phyloP scores from a whole-genome alignment of 2,888 invertebrate genomes.

The Orthonevra nobilis region DNA sequence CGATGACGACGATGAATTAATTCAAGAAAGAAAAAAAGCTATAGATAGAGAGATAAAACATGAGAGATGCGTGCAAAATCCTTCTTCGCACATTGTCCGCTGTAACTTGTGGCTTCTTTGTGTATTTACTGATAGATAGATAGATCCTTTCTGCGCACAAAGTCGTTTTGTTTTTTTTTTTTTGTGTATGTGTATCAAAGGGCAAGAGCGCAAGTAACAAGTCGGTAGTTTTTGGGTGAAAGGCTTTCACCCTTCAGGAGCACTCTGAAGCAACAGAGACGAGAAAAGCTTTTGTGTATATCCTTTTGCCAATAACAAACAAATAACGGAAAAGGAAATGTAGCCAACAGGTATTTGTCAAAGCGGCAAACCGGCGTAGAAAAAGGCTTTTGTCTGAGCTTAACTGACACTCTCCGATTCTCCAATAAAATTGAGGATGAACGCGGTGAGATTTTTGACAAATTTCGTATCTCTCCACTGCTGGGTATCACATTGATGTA shows the following conservation, averaged over 20 bases:
- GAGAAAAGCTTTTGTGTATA: slow-evolving; percentile 43
- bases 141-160: slow-evolving; percentile 33
- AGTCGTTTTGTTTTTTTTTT: slow-evolving; percentile 34
- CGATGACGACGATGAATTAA: no score
- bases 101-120: slow-evolving; percentile 61
- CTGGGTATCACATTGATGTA: no score
- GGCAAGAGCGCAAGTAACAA: slow-evolving; percentile 63
- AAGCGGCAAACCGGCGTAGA: slow-evolving; percentile 23
- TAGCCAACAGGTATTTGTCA: slow-evolving; percentile 66
- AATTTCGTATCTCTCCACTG: no score
- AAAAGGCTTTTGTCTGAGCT: slow-evolving; percentile 14
- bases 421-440: no score
- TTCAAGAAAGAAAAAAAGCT: no score
- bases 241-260: background rate
- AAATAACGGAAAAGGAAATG: slow-evolving; percentile 31
- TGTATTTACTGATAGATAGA: slow-evolving; percentile 39
- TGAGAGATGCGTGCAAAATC: slow-evolving; percentile 57
- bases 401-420: no score
- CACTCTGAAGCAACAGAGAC: slow-evolving; percentile 16
- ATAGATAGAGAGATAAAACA: slow-evolving; percentile 1
- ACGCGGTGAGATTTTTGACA: no score
- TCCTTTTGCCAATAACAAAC: slow-evolving; percentile 7
- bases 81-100: slow-evolving; percentile 50
- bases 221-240: slow-evolving; percentile 17
- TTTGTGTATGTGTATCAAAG: slow-evolving; percentile 23